Conservation (phyloP, 1,140 invertebrate genomes). For the Geopemphigus sp. region DNA sequence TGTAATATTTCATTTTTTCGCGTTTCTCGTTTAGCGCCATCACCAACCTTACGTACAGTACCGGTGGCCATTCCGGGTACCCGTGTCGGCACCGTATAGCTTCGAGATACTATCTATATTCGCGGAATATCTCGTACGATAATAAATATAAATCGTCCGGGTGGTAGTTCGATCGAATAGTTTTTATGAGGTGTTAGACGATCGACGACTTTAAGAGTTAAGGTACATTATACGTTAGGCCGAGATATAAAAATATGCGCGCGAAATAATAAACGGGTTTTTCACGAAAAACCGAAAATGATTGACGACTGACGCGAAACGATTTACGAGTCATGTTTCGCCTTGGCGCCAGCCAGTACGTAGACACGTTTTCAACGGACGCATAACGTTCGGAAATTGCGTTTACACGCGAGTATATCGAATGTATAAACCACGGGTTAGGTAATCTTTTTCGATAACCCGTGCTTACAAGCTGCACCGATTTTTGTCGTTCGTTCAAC, state of each 20-base stretch:
- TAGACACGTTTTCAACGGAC: no score
- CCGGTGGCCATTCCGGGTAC: no score
- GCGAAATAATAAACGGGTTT: no score
- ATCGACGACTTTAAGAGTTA: not conserved
- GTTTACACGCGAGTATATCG: no score
- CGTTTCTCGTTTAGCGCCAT: not conserved
- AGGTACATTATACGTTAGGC: not conserved
- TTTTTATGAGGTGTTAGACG: not conserved
- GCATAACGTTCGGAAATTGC: no score
- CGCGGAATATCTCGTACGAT: not conserved
- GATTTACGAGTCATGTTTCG: constrained; percentile 4
- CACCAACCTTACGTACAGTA: no score
- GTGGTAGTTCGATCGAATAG: constrained; percentile 4
- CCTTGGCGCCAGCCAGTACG: no score
- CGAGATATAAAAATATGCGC: not conserved
- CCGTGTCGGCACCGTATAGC: not conserved
- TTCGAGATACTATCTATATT: constrained; percentile 3
- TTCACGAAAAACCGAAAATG: no score
- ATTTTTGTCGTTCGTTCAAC: no score
- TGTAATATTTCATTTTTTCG: constrained; percentile 35
- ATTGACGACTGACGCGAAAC: not conserved
- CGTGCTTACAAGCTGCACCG: no score
- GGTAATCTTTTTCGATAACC: no score
- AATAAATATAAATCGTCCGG: constrained; percentile 7
- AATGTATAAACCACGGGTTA: no score